Percentiles rank a stretch among this genome's conserved stretches.
These are phyloP conservation scores for Gymnothorax reevesii DNA, from an alignment of 2,797 vertebrate genomes.

Conservation along the genomic window DNA sequence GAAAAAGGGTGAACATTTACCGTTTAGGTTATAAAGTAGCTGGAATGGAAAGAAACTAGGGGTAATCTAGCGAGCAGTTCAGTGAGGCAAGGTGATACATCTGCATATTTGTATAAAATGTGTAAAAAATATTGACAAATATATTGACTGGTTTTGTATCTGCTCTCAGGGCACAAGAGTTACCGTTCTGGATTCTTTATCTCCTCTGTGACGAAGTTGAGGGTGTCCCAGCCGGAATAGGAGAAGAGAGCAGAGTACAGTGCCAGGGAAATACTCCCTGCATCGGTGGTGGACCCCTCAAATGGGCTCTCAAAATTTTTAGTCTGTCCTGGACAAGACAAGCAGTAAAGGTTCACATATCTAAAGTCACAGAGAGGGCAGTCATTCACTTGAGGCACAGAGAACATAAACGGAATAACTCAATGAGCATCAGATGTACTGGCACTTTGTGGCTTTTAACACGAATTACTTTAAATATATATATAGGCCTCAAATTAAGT, in stretches of 20 bases:
- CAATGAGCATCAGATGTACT: too few relatives aligned
- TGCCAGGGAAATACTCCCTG: constrained; percentile 77
- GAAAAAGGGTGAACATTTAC: too few relatives aligned
- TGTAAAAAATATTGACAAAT: too few relatives aligned
- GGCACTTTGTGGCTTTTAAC: background rate
- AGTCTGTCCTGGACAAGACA: constrained; percentile 68
- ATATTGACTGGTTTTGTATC: too few relatives aligned
- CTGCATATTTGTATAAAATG: too few relatives aligned
- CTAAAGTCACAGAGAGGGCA: background rate
- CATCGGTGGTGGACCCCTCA: constrained; percentile 73
- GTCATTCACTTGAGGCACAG: background rate
- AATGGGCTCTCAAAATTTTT: constrained; percentile 76
- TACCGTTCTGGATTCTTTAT: constrained; percentile 85
- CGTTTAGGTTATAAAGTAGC: too few relatives aligned
- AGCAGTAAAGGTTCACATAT: background rate
- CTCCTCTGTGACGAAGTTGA: constrained; percentile 89
- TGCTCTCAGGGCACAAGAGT: background rate
- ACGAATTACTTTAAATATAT: background rate
- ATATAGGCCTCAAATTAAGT: too few relatives aligned
- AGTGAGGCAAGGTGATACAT: too few relatives aligned
- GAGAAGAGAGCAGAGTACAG: constrained; percentile 88
- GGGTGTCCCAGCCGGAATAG: constrained; percentile 85
- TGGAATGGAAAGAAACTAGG: too few relatives aligned
- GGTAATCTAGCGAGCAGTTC: too few relatives aligned
- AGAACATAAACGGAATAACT: background rate